Conservation (phyloP, 2,888 invertebrate species). For the Megaustenia siamemsis region DNA sequence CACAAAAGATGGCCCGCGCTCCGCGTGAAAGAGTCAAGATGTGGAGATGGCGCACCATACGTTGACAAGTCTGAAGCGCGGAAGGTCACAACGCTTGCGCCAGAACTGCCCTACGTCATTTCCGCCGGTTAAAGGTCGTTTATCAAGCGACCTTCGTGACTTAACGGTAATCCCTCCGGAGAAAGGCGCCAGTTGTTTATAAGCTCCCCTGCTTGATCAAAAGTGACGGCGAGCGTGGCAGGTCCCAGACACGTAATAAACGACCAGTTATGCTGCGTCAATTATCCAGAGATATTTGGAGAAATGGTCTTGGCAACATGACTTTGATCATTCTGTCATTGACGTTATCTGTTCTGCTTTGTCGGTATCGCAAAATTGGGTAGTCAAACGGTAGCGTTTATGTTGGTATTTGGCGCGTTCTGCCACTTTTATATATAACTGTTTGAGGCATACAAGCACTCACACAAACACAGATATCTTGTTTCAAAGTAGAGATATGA, state of each 20-base stretch:
- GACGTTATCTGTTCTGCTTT: no score
- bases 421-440: no score
- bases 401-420: no score
- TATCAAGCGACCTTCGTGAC: slow-evolving; percentile 5
- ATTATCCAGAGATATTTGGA: background rate
- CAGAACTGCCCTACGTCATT: slow-evolving; percentile 17
- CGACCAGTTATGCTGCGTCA: background rate
- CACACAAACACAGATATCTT: no score
- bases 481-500: no score
- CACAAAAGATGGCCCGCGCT: background rate
- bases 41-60: slow-evolving; percentile 20
- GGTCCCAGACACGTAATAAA: background rate
- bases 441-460: no score
- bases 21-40: slow-evolving; percentile 27
- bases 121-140: slow-evolving; percentile 38
- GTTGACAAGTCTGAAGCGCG: slow-evolving; percentile 25
- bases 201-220: background rate
- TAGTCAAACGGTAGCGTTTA: no score
- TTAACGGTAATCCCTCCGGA: background rate
- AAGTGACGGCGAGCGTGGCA: background rate
- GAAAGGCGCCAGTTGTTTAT: background rate
- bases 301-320: no score
- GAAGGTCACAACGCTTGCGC: slow-evolving; percentile 25
- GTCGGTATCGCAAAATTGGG: no score
- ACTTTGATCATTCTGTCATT: no score